Evolutionary conservation across 2,113 vertebrate genomes (phyloP).

Genomic region (Centrocercus urophasianus): DNA sequence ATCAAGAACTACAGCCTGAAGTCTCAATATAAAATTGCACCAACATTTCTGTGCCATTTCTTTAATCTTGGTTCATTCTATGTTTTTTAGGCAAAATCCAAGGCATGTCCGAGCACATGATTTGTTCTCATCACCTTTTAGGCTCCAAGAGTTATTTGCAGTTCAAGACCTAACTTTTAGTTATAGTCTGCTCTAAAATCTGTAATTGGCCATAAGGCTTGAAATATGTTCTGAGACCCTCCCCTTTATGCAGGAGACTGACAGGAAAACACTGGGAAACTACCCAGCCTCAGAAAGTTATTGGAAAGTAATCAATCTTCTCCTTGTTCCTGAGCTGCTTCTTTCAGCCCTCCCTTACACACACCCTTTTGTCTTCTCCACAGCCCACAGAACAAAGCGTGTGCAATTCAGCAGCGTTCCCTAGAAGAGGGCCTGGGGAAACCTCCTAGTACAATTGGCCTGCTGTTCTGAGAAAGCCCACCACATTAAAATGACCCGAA

Average conservation of each 20-base stretch:
- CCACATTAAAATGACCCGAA: background rate
- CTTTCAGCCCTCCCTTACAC: slow-evolving; percentile 27
- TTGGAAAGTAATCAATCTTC: slow-evolving; percentile 46
- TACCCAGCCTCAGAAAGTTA: background rate
- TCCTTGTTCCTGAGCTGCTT: background rate
- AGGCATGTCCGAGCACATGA: background rate
- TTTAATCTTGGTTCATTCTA: background rate
- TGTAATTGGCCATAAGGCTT: background rate
- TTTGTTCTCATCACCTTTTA: background rate
- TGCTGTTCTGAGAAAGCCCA: background rate
- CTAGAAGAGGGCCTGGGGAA: slow-evolving; percentile 4
- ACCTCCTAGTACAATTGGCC: background rate
- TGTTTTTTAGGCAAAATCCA: background rate
- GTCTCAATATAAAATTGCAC: background rate
- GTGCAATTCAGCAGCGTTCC: background rate
- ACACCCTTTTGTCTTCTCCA: slow-evolving; percentile 42
- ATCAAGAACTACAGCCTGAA: background rate
- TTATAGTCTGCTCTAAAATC: background rate
- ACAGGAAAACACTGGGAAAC: slow-evolving; percentile 12
- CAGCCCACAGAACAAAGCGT: background rate
- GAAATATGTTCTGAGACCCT: background rate
- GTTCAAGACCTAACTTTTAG: background rate
- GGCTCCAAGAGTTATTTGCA: background rate
- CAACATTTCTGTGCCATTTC: background rate
- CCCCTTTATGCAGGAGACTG: background rate